Evolutionary conservation across 2,797 vertebrate genomes (phyloP), one percentile per base, ranked within the genome.

Genomic region (Hoplostethus atlanticus): DNA sequence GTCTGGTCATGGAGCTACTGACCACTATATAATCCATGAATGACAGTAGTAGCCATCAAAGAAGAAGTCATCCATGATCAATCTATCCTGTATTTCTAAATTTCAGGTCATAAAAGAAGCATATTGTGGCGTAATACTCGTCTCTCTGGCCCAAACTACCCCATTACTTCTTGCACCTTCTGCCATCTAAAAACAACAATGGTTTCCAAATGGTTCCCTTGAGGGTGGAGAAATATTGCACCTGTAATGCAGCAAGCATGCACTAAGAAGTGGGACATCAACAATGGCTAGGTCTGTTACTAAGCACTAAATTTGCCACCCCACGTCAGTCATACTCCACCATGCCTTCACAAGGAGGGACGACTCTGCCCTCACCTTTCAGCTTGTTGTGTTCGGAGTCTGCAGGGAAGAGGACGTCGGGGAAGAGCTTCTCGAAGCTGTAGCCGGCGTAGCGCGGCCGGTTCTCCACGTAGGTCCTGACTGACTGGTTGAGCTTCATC

Each of bases 321-420:
- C 21, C 21, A 21, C 21, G 21, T 21, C 21, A 21, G 21, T 21
- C 21, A 1, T 21, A 21, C 21, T 21, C 21, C 21, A 21, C 1
- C 9, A 44, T 11, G 2, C 3, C 10, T 28, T 40, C 38, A 8
- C 9, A 5, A 38, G 38, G 12, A 38, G 1, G 10, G 15, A 38
- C 1, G 0, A 4, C 1, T 0, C 7, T 1, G 6, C 1, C n/a
- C 13, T 86, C 92, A 99, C 98, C 98, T 96, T 99, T 99, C 68
- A 99, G 96, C 77, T 98, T 99, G 93, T 99, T 99, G 94, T 99
- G 97, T 77, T 99, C 98, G 0, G 97, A 98, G 90, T 99, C 98
- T 28, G 97, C 98, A 47, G 98, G 98, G 79, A 99, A 99, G 71
- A 99, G 95, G 36, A 99, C 97, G 55, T 99, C 98, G 0, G 98